A percentile compares a stretch with the other conserved stretches of the same genome.
These are phyloP conservation scores for Ylistrum balloti DNA, from an alignment of 1,140 invertebrate species.

Conservation along the genomic window DNA sequence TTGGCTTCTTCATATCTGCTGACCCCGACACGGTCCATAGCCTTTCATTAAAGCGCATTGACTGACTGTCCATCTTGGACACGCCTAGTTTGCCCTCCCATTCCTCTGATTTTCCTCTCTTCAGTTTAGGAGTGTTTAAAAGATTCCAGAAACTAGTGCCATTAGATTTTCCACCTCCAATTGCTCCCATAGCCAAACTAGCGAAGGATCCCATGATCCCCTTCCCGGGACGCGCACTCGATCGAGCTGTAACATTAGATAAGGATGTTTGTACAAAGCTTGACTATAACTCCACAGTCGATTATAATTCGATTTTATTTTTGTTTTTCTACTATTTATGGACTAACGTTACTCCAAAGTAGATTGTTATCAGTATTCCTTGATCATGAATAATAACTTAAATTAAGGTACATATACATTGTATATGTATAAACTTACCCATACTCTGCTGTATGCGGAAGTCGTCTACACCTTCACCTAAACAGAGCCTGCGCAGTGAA, in stretches of 20 bases:
- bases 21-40: slow-evolving; percentile 44
- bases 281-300: too few species aligned
- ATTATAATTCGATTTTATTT: too few species aligned
- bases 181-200: slow-evolving; percentile 67
- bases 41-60: slow-evolving; percentile 54
- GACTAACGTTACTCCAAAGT: too few species aligned
- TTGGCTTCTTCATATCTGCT: slow-evolving; percentile 57
- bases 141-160: slow-evolving; percentile 69
- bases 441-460: slow-evolving; percentile 68
- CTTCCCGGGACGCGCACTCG: slow-evolving; percentile 56
- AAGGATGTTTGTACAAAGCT: too few species aligned
- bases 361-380: too few species aligned
- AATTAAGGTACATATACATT: too few species aligned
- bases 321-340: too few species aligned
- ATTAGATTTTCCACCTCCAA: slow-evolving; percentile 63
- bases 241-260: slow-evolving; percentile 54
- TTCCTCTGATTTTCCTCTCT: slow-evolving; percentile 66
- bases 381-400: too few species aligned
- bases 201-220: slow-evolving; percentile 71
- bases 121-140: slow-evolving; percentile 65
- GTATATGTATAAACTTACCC: too few species aligned
- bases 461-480: slow-evolving; percentile 68
- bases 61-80: slow-evolving; percentile 56
- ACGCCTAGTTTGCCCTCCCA: slow-evolving; percentile 61
- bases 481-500: slow-evolving; percentile 63